Conservation (phyloP, 2,797 vertebrate genomes). For the Ctenochaetus hawaiiensis region DNA sequence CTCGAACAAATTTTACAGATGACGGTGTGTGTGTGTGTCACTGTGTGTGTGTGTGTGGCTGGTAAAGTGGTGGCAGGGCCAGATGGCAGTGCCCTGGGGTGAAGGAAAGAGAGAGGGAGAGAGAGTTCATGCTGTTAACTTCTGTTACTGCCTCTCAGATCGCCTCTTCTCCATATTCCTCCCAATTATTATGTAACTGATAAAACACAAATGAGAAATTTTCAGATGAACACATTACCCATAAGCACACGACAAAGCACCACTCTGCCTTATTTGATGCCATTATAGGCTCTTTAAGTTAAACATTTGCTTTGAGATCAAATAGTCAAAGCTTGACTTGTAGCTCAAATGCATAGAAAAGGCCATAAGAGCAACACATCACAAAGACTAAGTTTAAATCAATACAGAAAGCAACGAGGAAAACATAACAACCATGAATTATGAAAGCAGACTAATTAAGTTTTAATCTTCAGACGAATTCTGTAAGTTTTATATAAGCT, state of each 20-base stretch:
- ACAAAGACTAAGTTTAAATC: neutral
- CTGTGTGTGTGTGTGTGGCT: conserved; percentile 24
- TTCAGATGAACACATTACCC: neutral
- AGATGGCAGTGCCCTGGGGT: conserved; percentile 60
- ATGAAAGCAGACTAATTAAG: neutral
- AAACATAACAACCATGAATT: neutral
- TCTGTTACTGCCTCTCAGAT: conserved; percentile 37
- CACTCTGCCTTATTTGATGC: neutral
- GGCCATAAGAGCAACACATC: too few species aligned
- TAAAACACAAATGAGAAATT: neutral
- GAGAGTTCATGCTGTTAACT: conserved; percentile 45
- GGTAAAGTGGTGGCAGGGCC: conserved; percentile 34
- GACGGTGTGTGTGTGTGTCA: neutral
- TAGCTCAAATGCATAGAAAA: neutral
- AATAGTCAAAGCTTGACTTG: neutral
- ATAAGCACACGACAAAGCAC: neutral
- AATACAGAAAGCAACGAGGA: neutral
- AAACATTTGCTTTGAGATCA: neutral
- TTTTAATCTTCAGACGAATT: too few species aligned
- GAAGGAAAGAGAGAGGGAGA: conserved; percentile 7
- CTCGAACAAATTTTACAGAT: neutral
- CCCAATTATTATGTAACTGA: conserved; percentile 7
- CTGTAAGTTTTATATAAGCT: too few species aligned
- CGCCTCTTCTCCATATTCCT: conserved; percentile 1
- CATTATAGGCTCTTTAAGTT: neutral